Evolutionary conservation across 2,797 vertebrate genomes (phyloP), one percentile per base, ranked within the genome.

Genomic region (Typhlichthys subterraneus): DNA sequence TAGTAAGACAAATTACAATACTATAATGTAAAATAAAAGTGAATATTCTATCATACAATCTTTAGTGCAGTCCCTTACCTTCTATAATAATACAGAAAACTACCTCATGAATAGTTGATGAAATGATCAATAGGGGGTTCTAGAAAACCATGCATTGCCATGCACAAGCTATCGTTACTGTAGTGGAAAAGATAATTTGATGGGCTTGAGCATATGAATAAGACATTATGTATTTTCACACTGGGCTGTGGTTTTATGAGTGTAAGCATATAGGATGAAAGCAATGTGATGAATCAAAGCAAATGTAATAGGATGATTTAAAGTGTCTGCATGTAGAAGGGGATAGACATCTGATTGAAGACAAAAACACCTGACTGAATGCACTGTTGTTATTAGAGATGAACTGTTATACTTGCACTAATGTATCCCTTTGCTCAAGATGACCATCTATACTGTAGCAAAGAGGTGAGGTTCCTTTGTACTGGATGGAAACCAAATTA

Each of bases 181-280:
- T 59, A 67, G 29, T 45, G 45, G 47, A 59, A 63, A 38, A 75
- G 69, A 9, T 65, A 17, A 69, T 10, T 3, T 59, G 66, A 65
- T 57, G 49, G 49, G 56, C 45, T 51, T 66, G 51, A 45, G 62
- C 5, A 38, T 42, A 70, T 51, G 64, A 70, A 64, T 63, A 42
- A 48, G 60, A 67, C 54, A 61, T 29, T 72, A 67, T 76, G 67
- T 53, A 67, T 64, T 73, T 67, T 61, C 61, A 72, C 76, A 76
- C 73, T 74, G 70, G 69, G 70, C 64, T 65, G 51, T 75, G 69
- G 62, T 72, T 73, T 75, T 73, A 77, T 76, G 63, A 74, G 51
- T 85, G 80, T 76, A 82, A 82, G 73, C 76, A 77, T 53, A 29
- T 55, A 63, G 49, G 67, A 55, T 57, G 78, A 80, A 67, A 57